Percentiles rank a stretch among this genome's conserved stretches.
These are phyloP conservation scores for Poecilia gillii DNA, from an alignment of 2,797 vertebrate genomes.

Conservation along the genomic window DNA sequence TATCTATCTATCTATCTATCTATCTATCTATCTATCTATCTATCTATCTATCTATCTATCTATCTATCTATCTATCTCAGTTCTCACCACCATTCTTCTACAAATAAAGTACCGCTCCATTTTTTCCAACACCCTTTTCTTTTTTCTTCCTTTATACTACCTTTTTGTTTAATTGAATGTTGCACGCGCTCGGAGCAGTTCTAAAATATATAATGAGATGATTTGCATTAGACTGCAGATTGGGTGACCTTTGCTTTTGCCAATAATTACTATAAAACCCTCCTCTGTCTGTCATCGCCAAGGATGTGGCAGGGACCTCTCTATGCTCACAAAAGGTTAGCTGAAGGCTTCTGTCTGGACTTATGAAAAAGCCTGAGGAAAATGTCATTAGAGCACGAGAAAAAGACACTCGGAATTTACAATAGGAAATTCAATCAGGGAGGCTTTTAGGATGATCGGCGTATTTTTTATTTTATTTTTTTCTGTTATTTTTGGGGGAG, in stretches of 20 bases:
- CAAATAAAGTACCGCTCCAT: neutral
- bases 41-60: conserved; percentile 2
- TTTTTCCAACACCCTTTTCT: neutral
- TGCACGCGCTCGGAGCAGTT: conserved; percentile 81
- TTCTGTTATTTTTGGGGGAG: neutral
- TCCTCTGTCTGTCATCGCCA: conserved; percentile 77
- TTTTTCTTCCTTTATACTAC: conserved; percentile 23
- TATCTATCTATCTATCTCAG: neutral
- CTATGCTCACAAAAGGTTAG: conserved; percentile 79
- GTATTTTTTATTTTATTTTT: neutral
- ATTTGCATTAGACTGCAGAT: conserved; percentile 87
- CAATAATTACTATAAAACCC: conserved; percentile 88
- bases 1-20: conserved; percentile 7
- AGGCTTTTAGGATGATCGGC: conserved; percentile 59
- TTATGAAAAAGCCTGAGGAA: conserved; percentile 81
- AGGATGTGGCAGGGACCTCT: conserved; percentile 75
- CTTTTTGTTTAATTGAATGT: conserved; percentile 82
- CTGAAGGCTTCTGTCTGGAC: conserved; percentile 79
- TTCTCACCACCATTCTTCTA: neutral
- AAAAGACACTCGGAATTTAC: conserved; percentile 76
- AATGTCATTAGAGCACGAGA: conserved; percentile 84
- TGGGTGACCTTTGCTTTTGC: conserved; percentile 89
- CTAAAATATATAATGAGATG: conserved; percentile 86
- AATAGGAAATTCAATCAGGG: conserved; percentile 75
- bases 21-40: neutral